A percentile compares a stretch with the other conserved stretches of the same genome.
Evolutionary conservation across 2,888 invertebrate genomes (phyloP).

Genomic region (Petrolisthes manimaculis): DNA sequence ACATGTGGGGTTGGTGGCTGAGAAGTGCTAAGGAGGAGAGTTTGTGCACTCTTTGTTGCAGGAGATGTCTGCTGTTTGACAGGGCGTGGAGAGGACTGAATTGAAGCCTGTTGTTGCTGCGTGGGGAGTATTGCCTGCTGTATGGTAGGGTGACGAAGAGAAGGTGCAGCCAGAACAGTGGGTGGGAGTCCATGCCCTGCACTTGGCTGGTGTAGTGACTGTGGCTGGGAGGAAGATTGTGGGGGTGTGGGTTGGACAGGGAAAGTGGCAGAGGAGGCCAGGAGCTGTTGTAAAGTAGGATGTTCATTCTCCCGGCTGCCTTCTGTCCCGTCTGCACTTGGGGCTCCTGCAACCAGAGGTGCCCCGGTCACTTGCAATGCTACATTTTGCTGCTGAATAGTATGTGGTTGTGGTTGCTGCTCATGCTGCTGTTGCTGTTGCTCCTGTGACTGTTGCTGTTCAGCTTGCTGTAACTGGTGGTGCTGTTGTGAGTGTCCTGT

Average conservation of each 20-base stretch:
- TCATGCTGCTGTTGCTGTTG: constrained; percentile 36
- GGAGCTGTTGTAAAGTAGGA: constrained; percentile 53
- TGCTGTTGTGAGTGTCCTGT: constrained; percentile 40
- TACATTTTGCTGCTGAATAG: constrained; percentile 57
- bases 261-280: constrained; percentile 52
- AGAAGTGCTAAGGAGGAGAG: constrained; percentile 33
- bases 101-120: constrained; percentile 36
- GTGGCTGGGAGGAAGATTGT: constrained; percentile 47
- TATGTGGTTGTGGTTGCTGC: constrained; percentile 48
- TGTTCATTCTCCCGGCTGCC: constrained; percentile 45
- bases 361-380: constrained; percentile 54
- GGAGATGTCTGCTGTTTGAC: constrained; percentile 49
- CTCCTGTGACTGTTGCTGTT: constrained; percentile 42
- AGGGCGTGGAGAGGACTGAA: constrained; percentile 46
- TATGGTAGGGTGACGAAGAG: constrained; percentile 47
- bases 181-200: constrained; percentile 36
- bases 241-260: constrained; percentile 47
- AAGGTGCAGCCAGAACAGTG: constrained; percentile 39
- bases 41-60: constrained; percentile 41
- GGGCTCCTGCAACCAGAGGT: constrained; percentile 48
- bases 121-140: constrained; percentile 36
- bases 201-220: constrained; percentile 36
- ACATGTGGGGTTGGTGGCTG: constrained; percentile 50
- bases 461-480: constrained; percentile 32
- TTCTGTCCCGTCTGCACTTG: constrained; percentile 45